Evolutionary conservation across 2,888 invertebrate species (phyloP), one percentile per base, ranked within the genome.

Genomic region (Chrysina gloriosa): DNA sequence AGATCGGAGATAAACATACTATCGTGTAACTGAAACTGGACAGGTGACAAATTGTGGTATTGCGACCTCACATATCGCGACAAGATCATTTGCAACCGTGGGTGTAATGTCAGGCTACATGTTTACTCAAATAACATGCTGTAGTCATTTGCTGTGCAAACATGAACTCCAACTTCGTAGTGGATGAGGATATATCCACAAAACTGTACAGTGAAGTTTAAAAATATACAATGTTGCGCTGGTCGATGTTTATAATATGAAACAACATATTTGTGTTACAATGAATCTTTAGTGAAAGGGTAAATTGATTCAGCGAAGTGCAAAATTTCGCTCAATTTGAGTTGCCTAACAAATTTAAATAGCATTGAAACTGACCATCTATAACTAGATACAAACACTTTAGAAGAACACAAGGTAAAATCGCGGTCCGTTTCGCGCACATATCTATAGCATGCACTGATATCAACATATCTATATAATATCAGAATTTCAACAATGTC

Each of bases 51-150:
- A 67, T 67, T 67, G 63, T 68, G 27, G 68, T 52, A 54, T 48
- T 54, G 68, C 63, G 68, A 68, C 68, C 68, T 50, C 68, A 68
- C 68, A 68, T 63, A 68, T 63, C 68, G 68, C 68, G 68, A 63
- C 68, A 50, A 68, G 68, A 68, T 68, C 68, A 68, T 68, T 68
- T 63, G 69, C 65, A 65, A 69, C 65, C 65, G 69, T 65, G 63
- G 69, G 69, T 65, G 69, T 69, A 42, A 68, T 63, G 63, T 63
- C 63, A 45, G 42, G 63, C 63, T 63, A 63, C 54, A 54, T 63
- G 63, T 68, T 68, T 64, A 63, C 63, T 68, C 63, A 54, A 64
- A 54, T 68, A 64, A 68, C 68, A 68, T 54, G 63, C 63, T 68
- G 63, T 68, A 68, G 63, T 63, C 68, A 63, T 68, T 68, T 68